Conservation (phyloP, 1,140 invertebrate species). For the Dinoponera quadriceps region DNA sequence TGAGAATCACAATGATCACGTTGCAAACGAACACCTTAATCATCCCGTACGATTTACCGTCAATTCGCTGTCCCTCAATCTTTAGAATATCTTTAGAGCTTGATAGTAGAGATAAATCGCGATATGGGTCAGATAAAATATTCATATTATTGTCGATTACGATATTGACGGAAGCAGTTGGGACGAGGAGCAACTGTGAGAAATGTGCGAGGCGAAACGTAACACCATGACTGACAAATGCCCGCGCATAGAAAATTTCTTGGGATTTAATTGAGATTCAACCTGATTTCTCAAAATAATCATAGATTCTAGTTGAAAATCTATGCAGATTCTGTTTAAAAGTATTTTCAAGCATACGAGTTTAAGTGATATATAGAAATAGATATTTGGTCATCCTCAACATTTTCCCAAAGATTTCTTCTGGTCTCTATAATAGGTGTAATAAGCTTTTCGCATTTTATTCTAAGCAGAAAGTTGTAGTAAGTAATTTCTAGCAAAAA, state of each 20-base stretch:
- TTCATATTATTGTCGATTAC: neutral
- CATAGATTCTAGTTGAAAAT: no score
- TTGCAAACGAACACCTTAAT: neutral
- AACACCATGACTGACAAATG: neutral
- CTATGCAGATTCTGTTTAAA: no score
- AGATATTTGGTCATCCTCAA: no score
- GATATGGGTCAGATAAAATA: neutral
- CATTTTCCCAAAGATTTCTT: no score
- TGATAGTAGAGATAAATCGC: neutral
- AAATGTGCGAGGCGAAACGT: neutral
- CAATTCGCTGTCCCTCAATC: neutral
- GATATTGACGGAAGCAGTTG: neutral
- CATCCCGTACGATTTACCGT: neutral
- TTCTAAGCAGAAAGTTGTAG: no score
- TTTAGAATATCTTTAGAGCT: neutral
- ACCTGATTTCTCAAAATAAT: no score
- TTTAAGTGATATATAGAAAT: no score
- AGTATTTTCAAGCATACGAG: no score
- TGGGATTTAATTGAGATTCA: no score
- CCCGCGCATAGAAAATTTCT: neutral
- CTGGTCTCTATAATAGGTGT: no score
- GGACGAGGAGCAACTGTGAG: neutral
- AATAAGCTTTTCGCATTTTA: no score
- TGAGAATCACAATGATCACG: conserved; percentile 8
- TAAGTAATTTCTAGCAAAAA: no score